Evolutionary conservation across 2,113 vertebrate species (phyloP), one percentile per base, ranked within the genome.

Genomic region (Chionomys nivalis): DNA sequence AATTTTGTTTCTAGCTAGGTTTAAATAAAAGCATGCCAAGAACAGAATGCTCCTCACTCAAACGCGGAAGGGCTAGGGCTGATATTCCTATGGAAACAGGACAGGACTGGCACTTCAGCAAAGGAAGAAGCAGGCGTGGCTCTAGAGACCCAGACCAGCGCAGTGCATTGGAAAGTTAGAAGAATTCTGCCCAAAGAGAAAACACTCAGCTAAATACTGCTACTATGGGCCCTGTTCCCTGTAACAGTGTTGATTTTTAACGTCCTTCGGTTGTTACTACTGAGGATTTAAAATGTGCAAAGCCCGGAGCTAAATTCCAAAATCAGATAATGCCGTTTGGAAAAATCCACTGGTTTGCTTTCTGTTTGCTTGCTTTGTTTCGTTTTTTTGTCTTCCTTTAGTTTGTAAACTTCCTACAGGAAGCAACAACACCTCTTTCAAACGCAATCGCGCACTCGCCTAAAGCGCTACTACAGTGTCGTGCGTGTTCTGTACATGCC

Each of bases 381-480:
- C 42, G 5, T 44, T 49, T 76, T 73, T 31, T 47, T 78, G 26
- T 88, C 91, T 96, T 90, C 72, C 61, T 93, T 89, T 65, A 61
- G 47, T 96, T 73, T 26, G 47, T 78, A 92, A 92, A 92, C 55
- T 86, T 90, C 49, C 61, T 81, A 65, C 47, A 88, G 36, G 75
- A 91, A 93, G 33, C 36, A 68, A 44, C 55, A 85, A 55, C 79
- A 66, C 82, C 82, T 94, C 87, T 94, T 75, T 81, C n/a, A 76
- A 78, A 87, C 12, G 33, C 78, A 52, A 66, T 75, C 61, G 2
- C 81, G 52, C 0, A 9, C 93, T 94, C 42, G 77, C 55, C 73
- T 72, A 17, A 65, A 92, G 81, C 21, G 3, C 73, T 78, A 66
- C 88, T 95, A 72, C 65, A 47, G 44, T 17, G 85, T 33, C 4